These are phyloP conservation scores for Collichthys lucidus DNA, from an alignment of 2,113 vertebrate genomes.

Conservation along the genomic window DNA sequence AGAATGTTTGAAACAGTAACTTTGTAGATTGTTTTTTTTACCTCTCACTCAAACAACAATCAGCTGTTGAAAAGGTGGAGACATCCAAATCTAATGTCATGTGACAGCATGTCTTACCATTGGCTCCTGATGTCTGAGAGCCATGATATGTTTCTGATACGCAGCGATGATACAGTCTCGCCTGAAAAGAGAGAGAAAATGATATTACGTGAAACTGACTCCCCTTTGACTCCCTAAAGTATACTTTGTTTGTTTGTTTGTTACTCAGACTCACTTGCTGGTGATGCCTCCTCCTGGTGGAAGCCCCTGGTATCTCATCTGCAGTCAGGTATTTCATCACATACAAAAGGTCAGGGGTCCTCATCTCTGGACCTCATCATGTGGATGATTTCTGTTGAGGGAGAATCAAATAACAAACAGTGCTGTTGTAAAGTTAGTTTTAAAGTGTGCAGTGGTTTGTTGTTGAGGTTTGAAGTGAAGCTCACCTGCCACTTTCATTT, in stretches of 20 bases:
- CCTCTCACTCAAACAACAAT: too few species aligned
- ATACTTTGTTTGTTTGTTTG: neutral
- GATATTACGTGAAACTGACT: neutral
- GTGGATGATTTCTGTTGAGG: constrained; percentile 82
- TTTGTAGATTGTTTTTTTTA: too few species aligned
- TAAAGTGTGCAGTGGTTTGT: neutral
- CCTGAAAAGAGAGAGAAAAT: constrained; percentile 61
- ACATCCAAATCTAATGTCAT: neutral
- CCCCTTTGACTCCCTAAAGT: neutral
- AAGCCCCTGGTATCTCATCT: constrained; percentile 82
- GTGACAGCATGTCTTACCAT: constrained; percentile 67
- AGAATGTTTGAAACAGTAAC: too few species aligned
- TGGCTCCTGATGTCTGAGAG: constrained; percentile 64
- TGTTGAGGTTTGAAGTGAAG: neutral
- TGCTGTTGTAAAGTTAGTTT: too few species aligned
- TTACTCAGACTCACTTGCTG: constrained; percentile 84
- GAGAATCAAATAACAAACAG: neutral
- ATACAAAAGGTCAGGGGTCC: constrained; percentile 79
- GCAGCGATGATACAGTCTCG: constrained; percentile 83
- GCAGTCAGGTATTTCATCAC: constrained; percentile 85
- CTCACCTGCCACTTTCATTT: constrained; percentile 84
- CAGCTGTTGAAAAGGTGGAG: too few species aligned
- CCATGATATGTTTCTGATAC: constrained; percentile 80
- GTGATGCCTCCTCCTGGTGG: constrained; percentile 87
- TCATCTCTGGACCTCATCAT: constrained; percentile 77